Evolutionary conservation across 2,113 vertebrate species (phyloP).

Genomic region (Cromileptes altivelis): DNA sequence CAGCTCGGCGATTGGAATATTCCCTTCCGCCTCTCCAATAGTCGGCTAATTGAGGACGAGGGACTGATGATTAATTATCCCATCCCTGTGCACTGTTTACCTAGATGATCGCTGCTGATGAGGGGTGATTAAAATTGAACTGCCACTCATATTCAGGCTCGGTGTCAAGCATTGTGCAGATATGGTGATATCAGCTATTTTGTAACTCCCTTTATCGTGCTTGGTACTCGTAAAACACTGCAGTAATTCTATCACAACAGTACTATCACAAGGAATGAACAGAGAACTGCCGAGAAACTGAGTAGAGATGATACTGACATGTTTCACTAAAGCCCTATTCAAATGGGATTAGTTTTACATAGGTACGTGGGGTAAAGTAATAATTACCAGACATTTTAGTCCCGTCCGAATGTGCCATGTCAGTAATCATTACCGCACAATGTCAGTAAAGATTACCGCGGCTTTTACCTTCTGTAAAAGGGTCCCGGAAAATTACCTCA

Average conservation of each 20-base stretch:
- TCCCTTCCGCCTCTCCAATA: slow-evolving; percentile 60
- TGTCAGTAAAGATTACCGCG: no score
- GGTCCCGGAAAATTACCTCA: no score
- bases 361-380: no score
- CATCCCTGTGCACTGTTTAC: slow-evolving; percentile 69
- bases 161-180: slow-evolving; percentile 48
- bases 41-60: slow-evolving; percentile 69
- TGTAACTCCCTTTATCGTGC: not conserved
- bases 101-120: slow-evolving; percentile 64
- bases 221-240: not conserved
- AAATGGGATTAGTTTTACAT: no score
- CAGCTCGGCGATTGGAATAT: slow-evolving; percentile 59
- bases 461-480: no score
- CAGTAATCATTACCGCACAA: no score
- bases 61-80: slow-evolving; percentile 72
- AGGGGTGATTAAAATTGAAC: slow-evolving; percentile 73
- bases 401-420: no score
- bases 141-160: slow-evolving; percentile 59
- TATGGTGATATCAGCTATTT: slow-evolving; percentile 36
- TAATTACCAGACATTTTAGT: no score
- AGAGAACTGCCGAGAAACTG: not conserved
- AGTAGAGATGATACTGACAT: not conserved
- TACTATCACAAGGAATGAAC: not conserved
- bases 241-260: not conserved
- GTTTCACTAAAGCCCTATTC: not conserved